Conservation (phyloP, 2,113 vertebrate genomes). For the Channa maculata region DNA sequence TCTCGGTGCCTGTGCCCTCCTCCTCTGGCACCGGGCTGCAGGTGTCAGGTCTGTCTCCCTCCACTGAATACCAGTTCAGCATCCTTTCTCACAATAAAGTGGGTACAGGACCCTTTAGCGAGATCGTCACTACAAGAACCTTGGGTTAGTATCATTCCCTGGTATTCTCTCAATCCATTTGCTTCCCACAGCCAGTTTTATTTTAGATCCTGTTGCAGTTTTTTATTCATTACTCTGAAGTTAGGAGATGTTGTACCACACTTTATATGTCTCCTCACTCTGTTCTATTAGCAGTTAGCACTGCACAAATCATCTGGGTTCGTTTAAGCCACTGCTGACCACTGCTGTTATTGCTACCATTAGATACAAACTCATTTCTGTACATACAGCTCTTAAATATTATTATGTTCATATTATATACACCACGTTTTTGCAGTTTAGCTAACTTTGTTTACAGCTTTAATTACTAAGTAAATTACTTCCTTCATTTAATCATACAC, state of each 20-base stretch:
- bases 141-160: conserved; percentile 81
- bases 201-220: background rate
- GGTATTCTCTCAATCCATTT: background rate
- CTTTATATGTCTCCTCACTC: background rate
- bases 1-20: conserved; percentile 82
- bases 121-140: conserved; percentile 85
- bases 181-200: background rate
- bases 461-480: too few relatives aligned
- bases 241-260: background rate
- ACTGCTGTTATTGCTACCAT: too few relatives aligned
- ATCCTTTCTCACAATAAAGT: conserved; percentile 92
- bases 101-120: conserved; percentile 94
- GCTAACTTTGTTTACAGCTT: too few relatives aligned
- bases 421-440: too few relatives aligned
- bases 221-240: background rate
- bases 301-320: background rate
- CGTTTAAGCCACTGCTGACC: too few relatives aligned
- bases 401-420: too few relatives aligned
- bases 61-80: conserved; percentile 92
- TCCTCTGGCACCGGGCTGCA: conserved; percentile 80
- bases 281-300: background rate
- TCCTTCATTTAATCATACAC: too few relatives aligned
- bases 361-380: too few relatives aligned
- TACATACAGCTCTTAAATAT: too few relatives aligned
- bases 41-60: conserved; percentile 87